Evolutionary conservation across 2,888 invertebrate species (phyloP), one percentile per base, ranked within the genome.

Genomic region (Periphyllus acericola): DNA sequence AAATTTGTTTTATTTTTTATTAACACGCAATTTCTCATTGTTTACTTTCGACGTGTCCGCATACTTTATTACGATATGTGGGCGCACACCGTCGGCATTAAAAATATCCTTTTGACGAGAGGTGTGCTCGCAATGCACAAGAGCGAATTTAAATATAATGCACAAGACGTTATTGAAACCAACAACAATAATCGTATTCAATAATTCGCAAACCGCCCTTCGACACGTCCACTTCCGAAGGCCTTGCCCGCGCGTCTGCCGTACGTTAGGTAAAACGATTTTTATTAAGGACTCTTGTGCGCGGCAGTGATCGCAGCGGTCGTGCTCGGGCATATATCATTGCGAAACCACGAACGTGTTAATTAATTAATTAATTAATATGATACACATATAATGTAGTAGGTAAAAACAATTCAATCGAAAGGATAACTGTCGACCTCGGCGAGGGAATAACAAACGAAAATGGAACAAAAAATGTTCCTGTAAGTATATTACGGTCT

Each of bases 391-490:
- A 46, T 46, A 46, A 46, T 14, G 52, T 6, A 68, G 60, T 80
- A 80, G n/a, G n/a, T n/a, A n/a, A n/a, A n/a, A 72, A 60, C 55
- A 74, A 87, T 87, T 87, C 86, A 21, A 80, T 72, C 60, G 25
- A 60, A 60, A 60, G 25, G 21, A 60, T 60, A 21, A 21, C 6
- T 25, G 5, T 19, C 60, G 60, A 60, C 60, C 60, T 60, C 60
- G 60, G 9, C 25, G 60, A 25, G 21, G 8, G 25, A 60, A 60
- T 60, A 60, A 60, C 60, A 25, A 60, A 60, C 60, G 21, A 14
- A 46, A 46, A 14, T 46, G 14, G 1, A 46, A 46, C 46, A 46
- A 46, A 46, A 46, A 46, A 46, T 14, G 14, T 2, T 46, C 46
- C 46, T 46, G 14, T 46, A n/a, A n/a, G n/a, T n/a, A n/a, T n/a